phyloP scores from a whole-genome alignment of 2,797 vertebrate genomes.

The Cryptoprocta ferox region DNA sequence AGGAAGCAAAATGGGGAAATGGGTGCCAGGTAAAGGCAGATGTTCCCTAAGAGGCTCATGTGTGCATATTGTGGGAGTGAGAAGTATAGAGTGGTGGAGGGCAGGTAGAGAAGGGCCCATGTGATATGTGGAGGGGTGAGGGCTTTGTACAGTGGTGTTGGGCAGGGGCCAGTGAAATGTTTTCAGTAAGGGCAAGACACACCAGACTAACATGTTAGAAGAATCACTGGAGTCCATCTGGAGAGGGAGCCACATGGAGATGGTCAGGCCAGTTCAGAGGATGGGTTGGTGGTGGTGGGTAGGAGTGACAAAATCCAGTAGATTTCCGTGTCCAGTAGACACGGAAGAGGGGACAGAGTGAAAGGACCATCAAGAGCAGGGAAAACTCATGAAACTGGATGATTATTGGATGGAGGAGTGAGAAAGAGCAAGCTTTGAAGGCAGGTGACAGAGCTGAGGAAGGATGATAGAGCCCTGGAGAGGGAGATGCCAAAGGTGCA shows the following conservation, averaged over 20 bases:
- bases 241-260: not conserved
- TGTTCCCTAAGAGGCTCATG: not conserved
- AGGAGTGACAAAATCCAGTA: not conserved
- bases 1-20: constrained; percentile 23
- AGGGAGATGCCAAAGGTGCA: not conserved
- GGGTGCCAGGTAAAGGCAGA: not conserved
- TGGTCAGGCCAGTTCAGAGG: not conserved
- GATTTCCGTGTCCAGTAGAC: not conserved
- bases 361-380: not conserved
- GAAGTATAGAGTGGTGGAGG: not conserved
- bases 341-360: not conserved
- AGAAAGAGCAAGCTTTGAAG: not conserved
- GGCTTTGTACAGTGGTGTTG: not conserved
- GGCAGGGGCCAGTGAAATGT: no score
- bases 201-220: not conserved
- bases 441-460: not conserved
- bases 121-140: not conserved
- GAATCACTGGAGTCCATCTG: not conserved
- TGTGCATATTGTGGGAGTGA: not conserved
- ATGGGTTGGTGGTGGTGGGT: not conserved
- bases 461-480: not conserved
- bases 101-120: not conserved
- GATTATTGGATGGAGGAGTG: not conserved
- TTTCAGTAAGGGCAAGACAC: not conserved
- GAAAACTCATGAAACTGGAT: not conserved